Percentiles rank a stretch among this genome's conserved stretches.
Evolutionary conservation across 2,888 invertebrate species (phyloP).

Genomic region (Fabriciana adippe): DNA sequence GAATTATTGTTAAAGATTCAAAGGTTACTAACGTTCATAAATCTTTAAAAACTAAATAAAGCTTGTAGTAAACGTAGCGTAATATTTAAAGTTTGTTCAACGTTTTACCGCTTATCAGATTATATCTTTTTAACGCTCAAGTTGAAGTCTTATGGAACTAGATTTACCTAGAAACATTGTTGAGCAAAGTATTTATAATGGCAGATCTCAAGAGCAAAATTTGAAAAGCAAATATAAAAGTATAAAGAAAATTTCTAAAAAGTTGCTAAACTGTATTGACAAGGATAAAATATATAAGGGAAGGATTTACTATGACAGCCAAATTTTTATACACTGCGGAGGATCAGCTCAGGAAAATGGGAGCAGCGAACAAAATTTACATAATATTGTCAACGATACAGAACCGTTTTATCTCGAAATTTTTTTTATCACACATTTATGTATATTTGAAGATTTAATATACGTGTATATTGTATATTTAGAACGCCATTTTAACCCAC

Average conservation of each 20-base stretch:
- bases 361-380: conserved; percentile 55
- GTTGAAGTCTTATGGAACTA: conserved; percentile 6
- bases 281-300: conserved; percentile 43
- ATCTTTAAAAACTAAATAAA: conserved; percentile 21
- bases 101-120: conserved; percentile 32
- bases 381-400: conserved; percentile 58
- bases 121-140: conserved; percentile 25
- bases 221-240: conserved; percentile 8
- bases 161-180: conserved; percentile 16
- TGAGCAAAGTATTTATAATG: conserved; percentile 2
- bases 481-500: neutral
- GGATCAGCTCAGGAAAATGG: conserved; percentile 54
- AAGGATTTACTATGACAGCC: conserved; percentile 52
- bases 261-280: conserved; percentile 21
- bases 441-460: conserved; percentile 29
- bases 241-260: neutral
- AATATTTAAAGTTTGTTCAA: conserved; percentile 31
- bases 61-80: conserved; percentile 22
- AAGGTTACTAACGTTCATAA: neutral
- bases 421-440: conserved; percentile 49
- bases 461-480: neutral
- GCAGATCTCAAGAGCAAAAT: neutral
- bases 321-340: conserved; percentile 54
- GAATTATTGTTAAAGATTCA: neutral
- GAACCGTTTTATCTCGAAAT: conserved; percentile 47